A percentile compares a stretch with the other conserved stretches of the same genome.
Evolutionary conservation across 2,888 invertebrate genomes (phyloP).

Genomic region (Nipponacmea schrenckii): DNA sequence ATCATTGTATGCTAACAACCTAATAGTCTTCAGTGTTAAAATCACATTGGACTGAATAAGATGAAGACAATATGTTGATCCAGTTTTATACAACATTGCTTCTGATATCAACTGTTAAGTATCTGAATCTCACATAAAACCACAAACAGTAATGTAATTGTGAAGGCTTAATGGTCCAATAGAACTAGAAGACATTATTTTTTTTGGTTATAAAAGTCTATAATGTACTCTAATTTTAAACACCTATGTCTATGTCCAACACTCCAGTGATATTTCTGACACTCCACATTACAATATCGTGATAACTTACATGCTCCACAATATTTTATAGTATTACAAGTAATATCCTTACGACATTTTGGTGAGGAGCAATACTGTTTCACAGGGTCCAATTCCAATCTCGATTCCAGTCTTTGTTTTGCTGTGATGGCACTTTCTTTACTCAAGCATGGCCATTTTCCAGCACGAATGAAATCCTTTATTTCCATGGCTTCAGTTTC

Average conservation of each 20-base stretch:
- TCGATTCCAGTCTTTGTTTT: neutral
- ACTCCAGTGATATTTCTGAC: slow-evolving; percentile 48
- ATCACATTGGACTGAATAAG: no score
- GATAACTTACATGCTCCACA: slow-evolving; percentile 42
- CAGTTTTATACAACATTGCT: no score
- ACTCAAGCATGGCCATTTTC: slow-evolving; percentile 2
- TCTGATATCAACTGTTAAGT: no score
- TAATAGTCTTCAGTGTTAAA: no score
- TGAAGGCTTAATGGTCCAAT: no score
- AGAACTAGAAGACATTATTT: no score
- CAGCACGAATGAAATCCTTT: neutral
- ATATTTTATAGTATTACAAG: slow-evolving; percentile 33
- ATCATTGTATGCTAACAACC: no score
- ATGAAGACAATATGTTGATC: no score
- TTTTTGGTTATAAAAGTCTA: neutral
- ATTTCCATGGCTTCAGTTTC: slow-evolving; percentile 16
- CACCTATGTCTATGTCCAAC: slow-evolving; percentile 38
- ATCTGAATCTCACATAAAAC: no score
- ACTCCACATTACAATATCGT: slow-evolving; percentile 41
- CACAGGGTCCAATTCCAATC: slow-evolving; percentile 7
- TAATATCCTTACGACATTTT: slow-evolving; percentile 32
- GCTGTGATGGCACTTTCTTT: slow-evolving; percentile 11
- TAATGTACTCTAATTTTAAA: slow-evolving; percentile 21
- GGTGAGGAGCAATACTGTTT: slow-evolving; percentile 36
- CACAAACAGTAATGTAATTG: no score